Evolutionary conservation across 2,113 vertebrate genomes (phyloP).

Genomic region (Dicaeum eximium): DNA sequence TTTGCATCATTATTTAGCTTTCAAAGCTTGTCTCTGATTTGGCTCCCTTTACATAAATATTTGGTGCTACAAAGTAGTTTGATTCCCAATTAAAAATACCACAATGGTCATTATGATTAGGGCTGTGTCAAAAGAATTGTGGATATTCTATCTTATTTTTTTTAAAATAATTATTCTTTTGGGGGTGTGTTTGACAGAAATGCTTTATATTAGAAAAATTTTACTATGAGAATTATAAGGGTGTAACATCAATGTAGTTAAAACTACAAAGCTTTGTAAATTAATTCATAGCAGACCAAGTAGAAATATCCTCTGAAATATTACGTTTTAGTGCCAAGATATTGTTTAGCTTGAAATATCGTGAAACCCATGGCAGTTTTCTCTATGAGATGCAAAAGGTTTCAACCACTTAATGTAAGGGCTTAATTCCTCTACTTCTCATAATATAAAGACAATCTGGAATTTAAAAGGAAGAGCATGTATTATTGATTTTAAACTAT

Average conservation of each 20-base stretch:
- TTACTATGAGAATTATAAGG: background rate
- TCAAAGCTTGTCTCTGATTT: background rate
- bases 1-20: background rate
- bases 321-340: background rate
- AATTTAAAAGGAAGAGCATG: background rate
- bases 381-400: background rate
- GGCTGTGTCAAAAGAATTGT: background rate
- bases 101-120: background rate
- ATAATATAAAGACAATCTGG: background rate
- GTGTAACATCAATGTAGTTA: background rate
- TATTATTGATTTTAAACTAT: background rate
- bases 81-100: background rate
- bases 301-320: background rate
- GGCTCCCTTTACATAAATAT: background rate
- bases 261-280: background rate
- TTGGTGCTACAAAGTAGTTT: background rate
- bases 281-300: background rate
- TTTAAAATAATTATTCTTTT: background rate
- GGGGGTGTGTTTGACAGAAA: background rate
- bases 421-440: background rate
- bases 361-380: background rate
- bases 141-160: background rate
- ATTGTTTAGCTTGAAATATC: background rate
- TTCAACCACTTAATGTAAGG: background rate
- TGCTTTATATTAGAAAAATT: background rate